phyloP scores from a whole-genome alignment of 2,113 vertebrate genomes.

The Limnothrissa miodon region DNA sequence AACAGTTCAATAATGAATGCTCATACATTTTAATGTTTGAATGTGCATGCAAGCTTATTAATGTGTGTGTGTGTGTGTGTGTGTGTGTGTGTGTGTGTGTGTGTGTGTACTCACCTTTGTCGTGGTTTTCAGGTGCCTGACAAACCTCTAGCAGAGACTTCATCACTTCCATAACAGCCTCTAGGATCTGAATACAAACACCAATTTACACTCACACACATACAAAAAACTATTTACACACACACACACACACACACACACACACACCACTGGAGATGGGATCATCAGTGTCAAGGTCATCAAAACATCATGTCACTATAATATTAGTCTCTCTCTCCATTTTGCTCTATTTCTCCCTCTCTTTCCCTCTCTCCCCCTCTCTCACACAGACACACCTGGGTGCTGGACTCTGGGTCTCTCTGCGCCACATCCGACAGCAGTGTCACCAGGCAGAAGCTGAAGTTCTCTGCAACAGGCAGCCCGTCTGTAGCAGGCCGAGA shows the following conservation, averaged over 20 bases:
- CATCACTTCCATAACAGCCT: conserved; percentile 85
- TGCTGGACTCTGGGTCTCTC: conserved; percentile 61
- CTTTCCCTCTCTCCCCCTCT: background rate
- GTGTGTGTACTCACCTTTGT: conserved; percentile 79
- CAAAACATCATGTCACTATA: too few relatives aligned
- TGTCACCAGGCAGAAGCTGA: conserved; percentile 93
- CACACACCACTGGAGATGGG: background rate
- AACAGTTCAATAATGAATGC: too few relatives aligned
- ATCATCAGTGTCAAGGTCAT: background rate
- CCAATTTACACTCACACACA: background rate
- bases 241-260: too few relatives aligned
- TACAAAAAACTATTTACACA: too few relatives aligned
- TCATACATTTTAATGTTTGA: too few relatives aligned
- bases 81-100: conserved; percentile 4
- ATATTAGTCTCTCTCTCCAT: background rate
- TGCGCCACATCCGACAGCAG: conserved; percentile 88
- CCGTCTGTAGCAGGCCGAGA: conserved; percentile 64
- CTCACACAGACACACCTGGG: conserved; percentile 49
- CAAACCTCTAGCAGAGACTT: conserved; percentile 86
- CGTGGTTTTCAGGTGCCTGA: conserved; percentile 85
- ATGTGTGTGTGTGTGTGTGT: background rate
- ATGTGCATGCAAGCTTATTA: background rate
- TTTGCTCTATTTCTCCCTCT: background rate
- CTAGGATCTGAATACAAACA: conserved; percentile 83
- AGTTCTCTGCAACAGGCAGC: conserved; percentile 91